Base-by-base conservation (phyloP, 2,113 vertebrate species). In the Phocoena phocoena region DNA sequence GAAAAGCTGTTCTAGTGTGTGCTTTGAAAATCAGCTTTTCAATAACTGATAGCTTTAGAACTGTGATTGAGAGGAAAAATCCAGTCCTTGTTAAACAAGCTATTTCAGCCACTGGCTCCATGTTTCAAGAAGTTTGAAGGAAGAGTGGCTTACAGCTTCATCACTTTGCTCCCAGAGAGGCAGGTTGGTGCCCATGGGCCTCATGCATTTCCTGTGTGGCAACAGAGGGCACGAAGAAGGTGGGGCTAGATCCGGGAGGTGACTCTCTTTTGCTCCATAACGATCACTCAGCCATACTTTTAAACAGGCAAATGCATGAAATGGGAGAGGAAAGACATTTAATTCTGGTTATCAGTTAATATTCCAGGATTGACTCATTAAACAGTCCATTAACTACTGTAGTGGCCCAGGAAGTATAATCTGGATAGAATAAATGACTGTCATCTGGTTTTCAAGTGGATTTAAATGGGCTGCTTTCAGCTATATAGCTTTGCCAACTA, bases 1-100 rank as follows among this genome's bases (percentile, higher is more conserved):
- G 97, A 96, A 97, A 98, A 98, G 96, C 98, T 98, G 98, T 98
- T 98, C 97, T 88, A 38, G 88, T 97, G 91, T 98, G 93, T 97
- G 96, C 96, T 97, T 96, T 97, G 96, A 97, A 98, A 98, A 97
- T 97, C 97, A 97, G 97, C 95, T 97, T 97, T 98, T 98, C 97
- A 97, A 98, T 98, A 98, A 98, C 97, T 95, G 97, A 98, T 98
- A 97, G 97, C 96, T 97, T 98, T 95, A 95, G 89, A 97, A 68
- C 96, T 62, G 9, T 97, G 97, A 98, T 98, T 96, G 96, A 97
- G 91, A 97, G 88, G 88, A 97, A 95, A 89, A 95, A 98, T 88
- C 28, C 90, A 97, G 83, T 65, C 80, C 96, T 97, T 95, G 87
- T 96, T 97, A 93, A 96, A 97, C 55, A 96, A 95, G 96, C 92